Base-by-base conservation (phyloP, 2,797 vertebrate genomes). In the Microtus agrestis region DNA sequence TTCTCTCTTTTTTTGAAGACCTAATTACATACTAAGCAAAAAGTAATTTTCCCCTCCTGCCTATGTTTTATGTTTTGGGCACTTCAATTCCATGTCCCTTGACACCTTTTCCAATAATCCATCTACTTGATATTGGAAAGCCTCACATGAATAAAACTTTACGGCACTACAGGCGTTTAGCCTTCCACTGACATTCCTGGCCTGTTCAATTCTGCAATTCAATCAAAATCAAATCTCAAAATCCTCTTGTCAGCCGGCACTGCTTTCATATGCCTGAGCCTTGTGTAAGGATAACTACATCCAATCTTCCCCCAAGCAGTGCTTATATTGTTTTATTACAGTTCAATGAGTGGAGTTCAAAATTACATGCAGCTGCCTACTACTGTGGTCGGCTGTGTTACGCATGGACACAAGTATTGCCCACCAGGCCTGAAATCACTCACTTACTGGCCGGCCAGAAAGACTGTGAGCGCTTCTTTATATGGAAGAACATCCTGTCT, bases 251-350 rank as follows among this genome's bases (percentile, higher is more conserved):
- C 98, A 99, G 98, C 98, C 98, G 97, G 98, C 97, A 77, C 98
- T 98, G 97, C 98, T 98, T 98, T 98, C 98, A 98, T 98, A 98
- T 98, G 98, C 98, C 98, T 95, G 56, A 98, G 98, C 97, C 98
- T 98, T 98, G 98, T 98, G 98, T 98, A 98, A 98, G 98, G 98
- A 98, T 98, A 98, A 99, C 98, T 98, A 98, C 98, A 98, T 98
- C 98, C 98, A 98, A 98, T 98, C 98, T 98, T 98, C 98, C 98
- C 98, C 98, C 98, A 98, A 98, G 98, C 98, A 98, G 98, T 98
- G 98, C 99, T 98, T 98, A 98, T 99, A 99, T 99, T 99, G 99
- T 99, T 99, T 99, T 99, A 99, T 99, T 99, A 99, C 99, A 99
- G 98, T 99, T 99, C 98, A 99, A 98, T 99, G 98, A 99, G 98